phyloP scores from a whole-genome alignment of 2,113 vertebrate genomes.

The Columba janthina region DNA sequence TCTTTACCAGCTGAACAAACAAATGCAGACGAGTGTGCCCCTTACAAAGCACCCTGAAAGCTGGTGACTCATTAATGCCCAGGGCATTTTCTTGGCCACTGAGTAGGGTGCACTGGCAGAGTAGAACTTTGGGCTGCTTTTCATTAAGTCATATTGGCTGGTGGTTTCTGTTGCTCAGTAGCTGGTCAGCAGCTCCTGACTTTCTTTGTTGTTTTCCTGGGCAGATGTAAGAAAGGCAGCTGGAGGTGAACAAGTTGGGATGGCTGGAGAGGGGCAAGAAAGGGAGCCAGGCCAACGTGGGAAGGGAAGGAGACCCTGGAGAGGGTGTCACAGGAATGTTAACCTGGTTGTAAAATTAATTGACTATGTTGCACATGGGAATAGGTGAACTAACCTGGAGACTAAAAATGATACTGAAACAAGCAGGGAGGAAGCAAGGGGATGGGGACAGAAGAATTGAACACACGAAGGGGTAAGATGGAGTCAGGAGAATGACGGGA shows the following conservation, averaged over 20 bases:
- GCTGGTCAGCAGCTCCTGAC: background rate
- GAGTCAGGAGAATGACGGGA: background rate
- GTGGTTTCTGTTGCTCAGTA: background rate
- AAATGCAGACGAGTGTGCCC: rapidly evolving
- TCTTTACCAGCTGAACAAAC: background rate
- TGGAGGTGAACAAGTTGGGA: background rate
- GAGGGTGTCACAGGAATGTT: background rate
- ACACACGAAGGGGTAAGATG: background rate
- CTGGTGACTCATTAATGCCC: background rate
- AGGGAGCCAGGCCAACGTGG: background rate
- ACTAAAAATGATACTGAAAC: background rate
- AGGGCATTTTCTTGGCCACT: background rate
- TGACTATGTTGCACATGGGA: rapidly evolving
- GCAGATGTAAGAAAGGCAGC: background rate
- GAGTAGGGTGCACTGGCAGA: background rate
- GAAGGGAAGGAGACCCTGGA: background rate
- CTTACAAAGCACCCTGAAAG: background rate
- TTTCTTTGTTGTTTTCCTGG: rapidly evolving
- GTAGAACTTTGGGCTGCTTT: background rate
- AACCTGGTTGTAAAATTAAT: rapidly evolving
- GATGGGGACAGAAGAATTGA: background rate
- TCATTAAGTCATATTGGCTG: background rate
- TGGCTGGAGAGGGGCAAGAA: background rate
- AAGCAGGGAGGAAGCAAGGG: background rate
- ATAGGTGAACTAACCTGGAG: background rate